Conservation (phyloP, 2,797 vertebrate genomes). For the Staurois parvus region DNA sequence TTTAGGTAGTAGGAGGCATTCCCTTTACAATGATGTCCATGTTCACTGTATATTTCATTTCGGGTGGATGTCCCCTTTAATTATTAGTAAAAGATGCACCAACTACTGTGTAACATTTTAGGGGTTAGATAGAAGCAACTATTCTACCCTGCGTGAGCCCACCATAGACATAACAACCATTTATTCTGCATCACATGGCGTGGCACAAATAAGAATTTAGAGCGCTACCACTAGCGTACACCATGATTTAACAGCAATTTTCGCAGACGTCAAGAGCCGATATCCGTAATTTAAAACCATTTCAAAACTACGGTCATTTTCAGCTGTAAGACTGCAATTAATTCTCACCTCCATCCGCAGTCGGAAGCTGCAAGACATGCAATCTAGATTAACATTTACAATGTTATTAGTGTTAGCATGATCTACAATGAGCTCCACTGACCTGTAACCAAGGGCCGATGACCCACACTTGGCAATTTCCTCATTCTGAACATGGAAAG, state of each 20-base stretch:
- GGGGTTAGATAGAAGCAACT: no score
- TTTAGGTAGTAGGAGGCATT: no score
- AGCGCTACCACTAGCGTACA: background rate
- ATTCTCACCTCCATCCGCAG: background rate
- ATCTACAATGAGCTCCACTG: background rate
- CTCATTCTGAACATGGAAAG: background rate
- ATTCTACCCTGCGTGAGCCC: background rate
- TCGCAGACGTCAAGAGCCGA: background rate
- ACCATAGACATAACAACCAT: background rate
- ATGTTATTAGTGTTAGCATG: background rate
- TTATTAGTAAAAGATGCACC: no score
- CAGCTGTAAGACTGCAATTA: background rate
- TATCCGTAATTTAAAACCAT: constrained; percentile 4
- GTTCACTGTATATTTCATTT: no score
- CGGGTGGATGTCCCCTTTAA: no score
- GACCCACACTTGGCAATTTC: background rate
- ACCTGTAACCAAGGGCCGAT: background rate
- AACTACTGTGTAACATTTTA: no score
- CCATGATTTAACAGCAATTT: constrained; percentile 10
- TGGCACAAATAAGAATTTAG: background rate
- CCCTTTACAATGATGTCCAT: no score
- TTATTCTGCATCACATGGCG: background rate
- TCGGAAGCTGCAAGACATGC: background rate
- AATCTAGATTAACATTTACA: constrained; percentile 20
- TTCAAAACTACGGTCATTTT: background rate